These are phyloP conservation scores for Holacanthus passer DNA, from an alignment of 2,113 vertebrate genomes.

Conservation along the genomic window DNA sequence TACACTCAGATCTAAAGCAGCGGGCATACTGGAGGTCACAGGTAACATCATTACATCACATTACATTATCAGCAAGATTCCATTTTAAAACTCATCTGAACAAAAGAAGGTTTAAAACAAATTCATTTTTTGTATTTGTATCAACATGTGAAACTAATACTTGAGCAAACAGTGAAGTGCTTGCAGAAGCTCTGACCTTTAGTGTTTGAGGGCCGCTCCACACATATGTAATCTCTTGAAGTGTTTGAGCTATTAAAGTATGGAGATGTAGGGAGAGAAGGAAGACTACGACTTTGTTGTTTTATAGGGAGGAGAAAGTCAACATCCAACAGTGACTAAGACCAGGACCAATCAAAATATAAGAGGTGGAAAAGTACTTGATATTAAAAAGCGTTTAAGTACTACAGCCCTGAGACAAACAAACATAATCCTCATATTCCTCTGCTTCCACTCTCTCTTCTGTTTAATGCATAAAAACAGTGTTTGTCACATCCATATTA, in stretches of 20 bases:
- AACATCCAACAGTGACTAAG: neutral
- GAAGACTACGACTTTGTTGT: no score
- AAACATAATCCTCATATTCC: neutral
- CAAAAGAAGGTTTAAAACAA: neutral
- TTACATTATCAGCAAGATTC: neutral
- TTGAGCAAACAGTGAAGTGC: neutral
- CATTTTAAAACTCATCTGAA: neutral
- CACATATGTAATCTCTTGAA: neutral
- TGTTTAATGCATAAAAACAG: conserved; percentile 10
- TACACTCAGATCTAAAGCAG: no score
- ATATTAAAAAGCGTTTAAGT: neutral
- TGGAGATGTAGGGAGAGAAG: neutral
- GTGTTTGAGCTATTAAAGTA: neutral
- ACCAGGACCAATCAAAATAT: neutral
- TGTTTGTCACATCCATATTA: conserved; percentile 28
- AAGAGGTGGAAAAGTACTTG: neutral
- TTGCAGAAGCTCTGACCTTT: neutral
- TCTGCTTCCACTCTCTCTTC: neutral
- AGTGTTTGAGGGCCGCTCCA: neutral
- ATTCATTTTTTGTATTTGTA: neutral
- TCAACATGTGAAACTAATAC: neutral
- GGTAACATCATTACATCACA: neutral
- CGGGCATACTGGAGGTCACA: neutral
- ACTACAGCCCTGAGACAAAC: neutral
- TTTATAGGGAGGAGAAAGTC: neutral